phyloP scores from a whole-genome alignment of 1,140 invertebrate species.

The Cyclargus thomasi region DNA sequence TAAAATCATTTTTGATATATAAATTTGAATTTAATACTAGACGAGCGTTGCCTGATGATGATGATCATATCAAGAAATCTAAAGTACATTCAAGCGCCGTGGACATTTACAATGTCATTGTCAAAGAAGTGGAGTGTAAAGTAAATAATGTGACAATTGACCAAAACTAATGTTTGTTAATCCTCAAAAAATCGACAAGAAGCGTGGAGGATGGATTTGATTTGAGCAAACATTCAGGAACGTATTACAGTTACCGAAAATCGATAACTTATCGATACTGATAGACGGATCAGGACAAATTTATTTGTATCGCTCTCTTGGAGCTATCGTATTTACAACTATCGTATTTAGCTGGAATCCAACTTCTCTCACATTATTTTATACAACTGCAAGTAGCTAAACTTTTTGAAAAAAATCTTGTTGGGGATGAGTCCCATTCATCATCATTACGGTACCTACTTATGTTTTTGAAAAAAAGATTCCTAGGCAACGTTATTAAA shows the following conservation, averaged over 20 bases:
- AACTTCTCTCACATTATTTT: background rate
- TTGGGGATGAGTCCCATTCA: no score
- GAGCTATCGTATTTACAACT: background rate
- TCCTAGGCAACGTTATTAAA: no score
- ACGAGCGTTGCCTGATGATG: no score
- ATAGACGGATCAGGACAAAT: slow-evolving; percentile 23
- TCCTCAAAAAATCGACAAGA: slow-evolving; percentile 32
- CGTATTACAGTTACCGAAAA: slow-evolving; percentile 31
- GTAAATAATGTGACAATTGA: slow-evolving; percentile 40
- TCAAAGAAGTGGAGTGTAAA: slow-evolving; percentile 21
- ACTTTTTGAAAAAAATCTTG: background rate
- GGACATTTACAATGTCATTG: background rate
- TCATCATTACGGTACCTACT: no score
- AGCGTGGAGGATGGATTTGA: slow-evolving; percentile 33
- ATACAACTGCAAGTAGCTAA: background rate
- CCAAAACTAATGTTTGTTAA: slow-evolving; percentile 40
- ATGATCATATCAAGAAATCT: background rate
- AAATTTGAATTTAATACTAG: no score
- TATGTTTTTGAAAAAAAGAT: no score
- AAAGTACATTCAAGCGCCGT: background rate
- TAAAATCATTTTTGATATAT: no score
- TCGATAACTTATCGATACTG: slow-evolving; percentile 27
- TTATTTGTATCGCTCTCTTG: slow-evolving; percentile 22
- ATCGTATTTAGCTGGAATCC: background rate
- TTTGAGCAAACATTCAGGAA: slow-evolving; percentile 39